These are phyloP conservation scores for Siniperca chuatsi DNA, from an alignment of 2,113 vertebrate genomes.

Conservation along the genomic window DNA sequence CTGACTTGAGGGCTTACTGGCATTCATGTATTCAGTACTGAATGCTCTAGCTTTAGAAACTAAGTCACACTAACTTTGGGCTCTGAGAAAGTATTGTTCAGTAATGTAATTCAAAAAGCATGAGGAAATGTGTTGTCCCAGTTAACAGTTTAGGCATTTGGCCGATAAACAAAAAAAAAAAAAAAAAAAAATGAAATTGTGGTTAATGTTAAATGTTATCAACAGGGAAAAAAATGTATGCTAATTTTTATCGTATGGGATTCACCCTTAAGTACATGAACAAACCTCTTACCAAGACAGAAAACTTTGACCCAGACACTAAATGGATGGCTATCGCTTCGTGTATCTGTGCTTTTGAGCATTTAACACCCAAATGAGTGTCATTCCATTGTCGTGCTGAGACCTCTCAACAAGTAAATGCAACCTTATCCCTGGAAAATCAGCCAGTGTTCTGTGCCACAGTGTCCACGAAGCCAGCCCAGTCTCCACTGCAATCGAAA, in stretches of 20 bases:
- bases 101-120: not conserved
- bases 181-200: not conserved
- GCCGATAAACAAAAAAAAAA: too few species aligned
- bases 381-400: constrained; percentile 20
- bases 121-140: not conserved
- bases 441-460: constrained; percentile 13
- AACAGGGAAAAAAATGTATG: not conserved
- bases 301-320: not conserved
- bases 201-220: not conserved
- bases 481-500: not conserved
- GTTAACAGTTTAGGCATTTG: not conserved
- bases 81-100: not conserved
- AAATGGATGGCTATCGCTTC: constrained; percentile 3
- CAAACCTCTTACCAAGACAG: not conserved
- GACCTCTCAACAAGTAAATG: constrained; percentile 47
- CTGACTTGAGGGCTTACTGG: constrained; percentile 6
- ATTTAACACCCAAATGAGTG: constrained; percentile 45
- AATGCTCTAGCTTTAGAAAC: not conserved
- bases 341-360: constrained; percentile 23
- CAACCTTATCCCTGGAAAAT: constrained; percentile 57
- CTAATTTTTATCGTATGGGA: not conserved
- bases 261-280: not conserved
- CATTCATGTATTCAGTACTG: not conserved
- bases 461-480: constrained; percentile 18
- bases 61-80: not conserved